phyloP scores from a whole-genome alignment of 2,797 vertebrate genomes.

The Brachyalestes nurse region DNA sequence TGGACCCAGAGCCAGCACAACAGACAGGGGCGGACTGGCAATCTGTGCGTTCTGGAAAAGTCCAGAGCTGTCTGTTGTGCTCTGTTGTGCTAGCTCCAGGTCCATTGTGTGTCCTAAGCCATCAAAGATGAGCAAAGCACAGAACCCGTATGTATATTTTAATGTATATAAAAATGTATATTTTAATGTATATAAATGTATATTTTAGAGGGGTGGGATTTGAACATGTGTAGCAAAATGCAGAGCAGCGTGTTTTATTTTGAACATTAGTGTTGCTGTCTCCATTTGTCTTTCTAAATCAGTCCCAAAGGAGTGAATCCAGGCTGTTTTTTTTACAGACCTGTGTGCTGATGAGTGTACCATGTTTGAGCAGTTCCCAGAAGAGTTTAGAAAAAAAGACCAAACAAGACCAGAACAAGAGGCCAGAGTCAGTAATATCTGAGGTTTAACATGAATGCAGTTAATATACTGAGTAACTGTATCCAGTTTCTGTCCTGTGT shows the following conservation, averaged over 20 bases:
- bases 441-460: not conserved
- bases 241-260: not conserved
- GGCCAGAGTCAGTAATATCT: too few relatives aligned
- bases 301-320: not conserved
- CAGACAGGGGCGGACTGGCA: too few relatives aligned
- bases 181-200: not conserved
- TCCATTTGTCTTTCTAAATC: not conserved
- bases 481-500: not conserved
- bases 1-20: too few relatives aligned
- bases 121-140: too few relatives aligned
- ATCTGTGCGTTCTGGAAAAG: too few relatives aligned
- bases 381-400: not conserved
- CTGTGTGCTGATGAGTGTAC: not conserved
- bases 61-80: too few relatives aligned
- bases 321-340: not conserved
- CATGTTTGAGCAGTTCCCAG: not conserved
- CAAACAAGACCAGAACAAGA: not conserved
- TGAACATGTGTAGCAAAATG: not conserved
- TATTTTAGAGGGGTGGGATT: not conserved
- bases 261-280: too few relatives aligned
- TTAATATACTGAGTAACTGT: not conserved
- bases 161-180: too few relatives aligned
- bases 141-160: not conserved
- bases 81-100: too few relatives aligned
- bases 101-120: too few relatives aligned